These are phyloP conservation scores for Prochilodus magdalenae DNA, from an alignment of 2,113 vertebrate genomes.

Conservation along the genomic window DNA sequence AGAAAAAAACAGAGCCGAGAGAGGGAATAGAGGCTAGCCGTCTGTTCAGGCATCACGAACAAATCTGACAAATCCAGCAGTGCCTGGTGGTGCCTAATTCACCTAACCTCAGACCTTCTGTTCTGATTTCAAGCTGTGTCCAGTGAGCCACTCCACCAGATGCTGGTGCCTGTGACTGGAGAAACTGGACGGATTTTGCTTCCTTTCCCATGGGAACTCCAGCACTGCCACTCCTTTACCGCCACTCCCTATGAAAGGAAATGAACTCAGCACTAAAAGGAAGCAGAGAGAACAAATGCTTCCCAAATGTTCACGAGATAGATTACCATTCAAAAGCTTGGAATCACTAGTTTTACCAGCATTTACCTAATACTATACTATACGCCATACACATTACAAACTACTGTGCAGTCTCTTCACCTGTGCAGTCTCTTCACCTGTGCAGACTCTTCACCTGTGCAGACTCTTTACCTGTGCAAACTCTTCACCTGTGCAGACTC, in stretches of 20 bases:
- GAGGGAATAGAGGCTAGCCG: neutral
- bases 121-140: constrained; percentile 4
- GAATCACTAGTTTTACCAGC: no score
- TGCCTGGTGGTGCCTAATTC: constrained; percentile 35
- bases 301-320: neutral
- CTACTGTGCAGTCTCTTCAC: no score
- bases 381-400: no score
- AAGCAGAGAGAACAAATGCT: neutral
- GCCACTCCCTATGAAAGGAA: neutral
- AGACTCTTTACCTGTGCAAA: no score
- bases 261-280: neutral
- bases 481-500: no score
- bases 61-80: constrained; percentile 26
- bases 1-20: neutral
- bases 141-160: constrained; percentile 16
- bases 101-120: constrained; percentile 22
- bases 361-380: no score
- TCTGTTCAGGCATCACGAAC: constrained; percentile 39
- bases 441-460: no score
- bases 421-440: no score
- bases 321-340: no score
- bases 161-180: constrained; percentile 23
- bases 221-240: neutral
- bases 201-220: constrained; percentile 17
- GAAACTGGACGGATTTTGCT: neutral